Base-by-base conservation (phyloP, 2,888 invertebrate species). In the Lacanobia wlatinum region DNA sequence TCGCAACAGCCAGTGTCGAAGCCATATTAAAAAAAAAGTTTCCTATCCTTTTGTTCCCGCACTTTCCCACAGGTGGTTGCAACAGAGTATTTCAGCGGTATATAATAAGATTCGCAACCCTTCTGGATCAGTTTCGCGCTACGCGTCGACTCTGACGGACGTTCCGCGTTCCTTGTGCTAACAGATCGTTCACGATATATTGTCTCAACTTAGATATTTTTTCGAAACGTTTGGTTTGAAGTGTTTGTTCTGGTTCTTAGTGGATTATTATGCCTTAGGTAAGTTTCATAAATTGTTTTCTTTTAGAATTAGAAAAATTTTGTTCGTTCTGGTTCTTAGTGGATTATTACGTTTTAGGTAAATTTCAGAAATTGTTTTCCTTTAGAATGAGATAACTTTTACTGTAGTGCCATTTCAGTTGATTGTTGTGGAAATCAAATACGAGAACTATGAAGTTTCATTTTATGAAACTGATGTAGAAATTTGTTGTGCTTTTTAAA, bases 91-190 rank as follows among this genome's bases (percentile, higher is more conserved):
- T 76, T 67, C 53, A 53, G 63, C 34, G 58, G 71, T 80, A 84
- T 88, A 90, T 87, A 91, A 90, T 82, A 86, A 69, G 84, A 83
- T 82, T 78, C 71, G 64, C 80, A 74, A 84, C 86, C 87, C 74
- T 74, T 61, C 12, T 6, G 18, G 12, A 43, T 38, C 87, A 91
- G 91, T 91, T 55, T 78, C 73, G 83, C 76, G 78, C 67, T 72
- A 73, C 77, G 77, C 85, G 82, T 75, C 84, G 77, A 14, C 38
- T 63, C 18, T 59, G 72, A 73, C 64, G 76, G 87, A 76, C 80
- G 90, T 82, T 18, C 18, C 64, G 73, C 64, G 73, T 67, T 70
- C 63, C 62, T 21, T 52, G 72, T 83, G 74, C 66, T 81, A 21
- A 16, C 10, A 75, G 21, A 70, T 65, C 23, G 74, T 76, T 69